A percentile compares a stretch with the other conserved stretches of the same genome.
These are phyloP conservation scores for Sander vitreus DNA, from an alignment of 2,113 vertebrate species.

Conservation along the genomic window DNA sequence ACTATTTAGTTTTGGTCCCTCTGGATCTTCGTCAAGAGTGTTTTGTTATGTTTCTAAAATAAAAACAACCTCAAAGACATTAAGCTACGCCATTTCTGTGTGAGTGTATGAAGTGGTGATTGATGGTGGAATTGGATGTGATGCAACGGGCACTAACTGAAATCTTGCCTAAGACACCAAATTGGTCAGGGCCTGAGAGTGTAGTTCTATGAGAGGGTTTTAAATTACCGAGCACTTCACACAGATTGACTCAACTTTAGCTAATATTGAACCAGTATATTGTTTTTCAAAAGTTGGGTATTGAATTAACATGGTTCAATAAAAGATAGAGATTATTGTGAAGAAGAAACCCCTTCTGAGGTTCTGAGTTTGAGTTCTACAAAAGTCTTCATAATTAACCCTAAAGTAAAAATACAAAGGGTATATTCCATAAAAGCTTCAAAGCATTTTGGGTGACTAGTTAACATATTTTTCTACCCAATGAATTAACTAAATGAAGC, in stretches of 20 bases:
- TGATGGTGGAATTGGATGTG: too few species aligned
- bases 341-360: too few species aligned
- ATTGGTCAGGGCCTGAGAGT: neutral
- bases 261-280: neutral
- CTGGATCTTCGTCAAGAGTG: too few species aligned
- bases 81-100: too few species aligned
- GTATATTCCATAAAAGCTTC: neutral
- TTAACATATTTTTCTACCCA: constrained; percentile 18
- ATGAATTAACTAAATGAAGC: constrained; percentile 38
- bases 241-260: neutral
- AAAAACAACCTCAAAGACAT: too few species aligned
- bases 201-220: neutral
- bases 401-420: neutral
- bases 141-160: too few species aligned
- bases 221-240: constrained; percentile 12
- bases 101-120: too few species aligned
- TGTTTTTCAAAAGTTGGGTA: neutral
- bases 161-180: too few species aligned
- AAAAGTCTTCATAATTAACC: neutral
- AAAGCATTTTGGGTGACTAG: constrained; percentile 16
- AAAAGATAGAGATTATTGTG: too few species aligned
- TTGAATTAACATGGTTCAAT: neutral
- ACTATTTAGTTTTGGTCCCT: too few species aligned
- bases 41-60: too few species aligned
- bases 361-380: neutral